A percentile compares a stretch with the other conserved stretches of the same genome.
Conservation (phyloP, 2,888 invertebrate genomes). For the Cybosia mesomella region DNA sequence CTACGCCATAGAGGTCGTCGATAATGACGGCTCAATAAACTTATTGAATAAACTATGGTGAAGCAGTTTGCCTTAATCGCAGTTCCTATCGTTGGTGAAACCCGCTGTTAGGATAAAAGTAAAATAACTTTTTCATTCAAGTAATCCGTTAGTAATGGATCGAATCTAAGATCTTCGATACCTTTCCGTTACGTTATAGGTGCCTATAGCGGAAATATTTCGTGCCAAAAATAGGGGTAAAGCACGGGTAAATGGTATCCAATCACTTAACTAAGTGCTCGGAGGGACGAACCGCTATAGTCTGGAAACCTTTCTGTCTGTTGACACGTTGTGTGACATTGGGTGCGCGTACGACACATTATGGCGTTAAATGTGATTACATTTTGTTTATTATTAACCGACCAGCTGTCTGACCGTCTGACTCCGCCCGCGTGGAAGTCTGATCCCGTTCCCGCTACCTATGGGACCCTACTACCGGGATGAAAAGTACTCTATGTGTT, state of each 20-base stretch:
- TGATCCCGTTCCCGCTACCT: too few relatives aligned
- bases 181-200: not conserved
- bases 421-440: too few relatives aligned
- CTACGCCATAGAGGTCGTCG: too few relatives aligned
- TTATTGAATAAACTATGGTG: too few relatives aligned
- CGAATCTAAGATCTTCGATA: not conserved
- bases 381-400: not conserved
- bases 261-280: constrained; percentile 4
- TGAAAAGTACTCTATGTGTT: too few relatives aligned
- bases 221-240: not conserved
- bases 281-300: not conserved
- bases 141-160: not conserved
- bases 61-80: too few relatives aligned
- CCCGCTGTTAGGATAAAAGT: not conserved
- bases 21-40: too few relatives aligned
- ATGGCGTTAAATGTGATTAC: not conserved
- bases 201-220: not conserved
- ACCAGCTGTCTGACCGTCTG: too few relatives aligned
- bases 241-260: not conserved
- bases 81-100: not conserved
- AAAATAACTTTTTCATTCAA: not conserved
- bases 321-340: not conserved
- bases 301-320: not conserved
- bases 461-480: too few relatives aligned
- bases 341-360: not conserved